A percentile compares a stretch with the other conserved stretches of the same genome.
phyloP scores from a whole-genome alignment of 2,113 vertebrate species.

The Grallaria varia region DNA sequence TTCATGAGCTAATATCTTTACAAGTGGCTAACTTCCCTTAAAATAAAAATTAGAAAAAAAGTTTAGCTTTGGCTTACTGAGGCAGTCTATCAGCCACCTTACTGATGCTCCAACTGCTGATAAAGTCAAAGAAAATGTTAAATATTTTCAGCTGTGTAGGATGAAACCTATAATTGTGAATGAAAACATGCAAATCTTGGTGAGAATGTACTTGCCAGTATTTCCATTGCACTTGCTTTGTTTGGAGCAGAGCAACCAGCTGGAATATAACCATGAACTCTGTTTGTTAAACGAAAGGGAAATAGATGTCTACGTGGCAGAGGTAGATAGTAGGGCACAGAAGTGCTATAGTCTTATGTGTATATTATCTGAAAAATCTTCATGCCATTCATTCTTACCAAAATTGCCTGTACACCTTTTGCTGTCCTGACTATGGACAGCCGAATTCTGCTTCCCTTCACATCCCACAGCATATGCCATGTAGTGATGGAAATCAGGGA shows the following conservation, averaged over 20 bases:
- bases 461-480: rapidly evolving
- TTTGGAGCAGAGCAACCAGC: neutral
- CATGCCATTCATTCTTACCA: neutral
- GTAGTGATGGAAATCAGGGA: neutral
- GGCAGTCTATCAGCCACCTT: neutral
- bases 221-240: neutral
- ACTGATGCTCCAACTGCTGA: neutral
- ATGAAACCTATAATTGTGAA: neutral
- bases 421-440: neutral
- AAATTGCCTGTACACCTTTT: neutral
- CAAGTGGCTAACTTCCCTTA: neutral
- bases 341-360: rapidly evolving
- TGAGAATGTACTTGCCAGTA: neutral
- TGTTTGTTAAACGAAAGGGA: neutral
- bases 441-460: neutral
- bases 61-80: neutral
- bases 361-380: neutral
- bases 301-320: neutral
- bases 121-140: constrained; percentile 5
- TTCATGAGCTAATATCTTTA: neutral
- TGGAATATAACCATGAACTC: neutral
- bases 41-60: neutral
- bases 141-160: neutral
- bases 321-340: neutral
- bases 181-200: neutral